These are phyloP conservation scores for Drosophila arizonae DNA, from an alignment of 1,140 invertebrate species.

Conservation along the genomic window DNA sequence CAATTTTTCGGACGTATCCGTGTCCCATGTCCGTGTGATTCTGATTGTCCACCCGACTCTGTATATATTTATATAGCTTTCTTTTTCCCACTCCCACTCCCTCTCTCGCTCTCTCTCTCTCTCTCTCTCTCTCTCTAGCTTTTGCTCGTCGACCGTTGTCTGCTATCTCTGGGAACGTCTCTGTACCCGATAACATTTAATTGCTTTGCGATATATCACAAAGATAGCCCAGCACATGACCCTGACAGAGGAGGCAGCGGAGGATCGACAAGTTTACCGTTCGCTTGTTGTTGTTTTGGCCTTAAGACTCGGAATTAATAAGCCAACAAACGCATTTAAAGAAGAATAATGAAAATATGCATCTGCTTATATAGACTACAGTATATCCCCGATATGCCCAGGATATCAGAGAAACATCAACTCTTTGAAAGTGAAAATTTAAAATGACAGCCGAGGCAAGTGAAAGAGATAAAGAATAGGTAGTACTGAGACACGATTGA, in stretches of 20 bases:
- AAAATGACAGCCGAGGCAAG: too few relatives aligned
- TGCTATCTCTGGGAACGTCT: conserved; percentile 51
- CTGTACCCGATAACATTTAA: conserved; percentile 73
- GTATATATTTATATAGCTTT: not conserved
- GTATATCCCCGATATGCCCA: too few relatives aligned
- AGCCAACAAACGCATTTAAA: too few relatives aligned
- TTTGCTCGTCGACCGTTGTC: not conserved
- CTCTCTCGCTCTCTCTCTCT: conserved; percentile 1
- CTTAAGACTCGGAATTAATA: too few relatives aligned
- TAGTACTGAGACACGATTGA: not conserved
- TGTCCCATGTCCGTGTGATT: conserved; percentile 36
- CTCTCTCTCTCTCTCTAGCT: not conserved
- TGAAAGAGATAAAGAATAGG: not conserved
- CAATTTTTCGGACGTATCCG: conserved; percentile 66
- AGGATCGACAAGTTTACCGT: too few relatives aligned
- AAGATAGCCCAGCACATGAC: conserved; percentile 57
- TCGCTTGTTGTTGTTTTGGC: too few relatives aligned
- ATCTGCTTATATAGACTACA: too few relatives aligned
- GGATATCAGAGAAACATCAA: too few relatives aligned
- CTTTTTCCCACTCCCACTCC: not conserved
- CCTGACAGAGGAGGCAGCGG: not conserved
- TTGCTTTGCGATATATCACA: conserved; percentile 75
- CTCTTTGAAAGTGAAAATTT: too few relatives aligned
- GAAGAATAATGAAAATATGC: too few relatives aligned
- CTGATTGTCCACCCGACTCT: conserved; percentile 8